A percentile compares a stretch with the other conserved stretches of the same genome.
phyloP scores from a whole-genome alignment of 2,113 vertebrate species.

The Murina feae region DNA sequence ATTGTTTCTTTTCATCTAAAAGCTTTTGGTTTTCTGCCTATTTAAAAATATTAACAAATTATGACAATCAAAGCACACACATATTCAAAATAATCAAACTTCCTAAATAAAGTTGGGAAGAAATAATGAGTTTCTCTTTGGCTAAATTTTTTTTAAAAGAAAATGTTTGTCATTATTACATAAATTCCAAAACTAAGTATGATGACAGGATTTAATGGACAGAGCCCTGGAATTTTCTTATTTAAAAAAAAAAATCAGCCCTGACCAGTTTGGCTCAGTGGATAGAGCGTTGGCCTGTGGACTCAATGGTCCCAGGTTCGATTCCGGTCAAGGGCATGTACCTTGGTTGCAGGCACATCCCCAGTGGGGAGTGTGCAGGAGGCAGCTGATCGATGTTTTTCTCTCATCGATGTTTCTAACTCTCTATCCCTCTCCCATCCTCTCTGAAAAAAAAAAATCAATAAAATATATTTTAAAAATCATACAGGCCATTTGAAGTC shows the following conservation, averaged over 20 bases:
- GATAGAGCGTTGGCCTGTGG: no score
- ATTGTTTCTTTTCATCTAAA: conserved; percentile 76
- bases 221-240: background rate
- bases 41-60: conserved; percentile 61
- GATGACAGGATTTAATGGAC: background rate
- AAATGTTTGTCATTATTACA: background rate
- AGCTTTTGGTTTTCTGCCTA: conserved; percentile 79
- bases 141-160: background rate
- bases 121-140: conserved; percentile 7
- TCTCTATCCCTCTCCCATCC: no score
- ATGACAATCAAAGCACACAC: conserved; percentile 25
- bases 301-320: no score
- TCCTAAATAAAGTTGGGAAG: background rate
- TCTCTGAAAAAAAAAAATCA: no score
- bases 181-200: conserved; percentile 14
- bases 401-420: no score
- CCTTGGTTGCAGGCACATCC: no score
- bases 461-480: no score
- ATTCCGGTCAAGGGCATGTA: no score
- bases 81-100: conserved; percentile 34
- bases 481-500: background rate
- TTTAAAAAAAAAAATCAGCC: background rate
- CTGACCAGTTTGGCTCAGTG: no score
- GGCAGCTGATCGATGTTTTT: no score
- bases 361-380: no score